Base-by-base conservation (phyloP, 2,797 vertebrate genomes). In the Trachurus trachurus region DNA sequence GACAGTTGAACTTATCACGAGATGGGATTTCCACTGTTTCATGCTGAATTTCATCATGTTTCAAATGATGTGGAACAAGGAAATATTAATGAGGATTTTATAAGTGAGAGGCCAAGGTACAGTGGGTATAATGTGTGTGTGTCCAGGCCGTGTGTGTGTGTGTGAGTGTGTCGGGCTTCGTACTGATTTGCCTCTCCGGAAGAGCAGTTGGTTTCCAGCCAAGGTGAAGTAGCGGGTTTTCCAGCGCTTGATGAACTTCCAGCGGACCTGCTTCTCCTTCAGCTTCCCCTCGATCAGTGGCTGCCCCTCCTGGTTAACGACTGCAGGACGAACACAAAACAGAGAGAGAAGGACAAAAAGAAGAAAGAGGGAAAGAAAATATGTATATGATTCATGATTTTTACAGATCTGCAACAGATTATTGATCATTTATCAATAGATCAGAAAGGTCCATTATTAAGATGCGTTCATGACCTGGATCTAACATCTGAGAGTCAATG, bases 201-300 rank as follows among this genome's bases (percentile, higher is more conserved):
- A 99, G 40, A 98, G 96, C 50, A 99, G 97, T 89, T 99, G 98
- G 91, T 97, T 99, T 66, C 98, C 97, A n/a, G 98, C 97, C 91
- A 99, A 89, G 0, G 98, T 99, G 90, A 98, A 99, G 91, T 99
- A 99, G 6, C 97, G 97, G 0, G 98, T 99, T 89, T 97, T 99
- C 98, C 98, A 99, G 81, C 97, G 94, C 85, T 97, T 99, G 92
- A 98, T 99, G 76, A 99, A 98, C 94, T 97, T 99, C 98, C 98
- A 99, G 74, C 96, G 94, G 45, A 99, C 96, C 88, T 99, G 98
- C 83, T 99, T 99, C 94, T 99, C 98, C 86, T 99, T 99, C 63
- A 99, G 95, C 88, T 95, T 97, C 70, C 98, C 98, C 93, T 99
- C 98, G 0, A 99, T 99, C 85, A 99, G 96, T 40, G 98, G 98